These are phyloP conservation scores for Bambusicola thoracicus DNA, from an alignment of 2,113 vertebrate species.

Conservation along the genomic window DNA sequence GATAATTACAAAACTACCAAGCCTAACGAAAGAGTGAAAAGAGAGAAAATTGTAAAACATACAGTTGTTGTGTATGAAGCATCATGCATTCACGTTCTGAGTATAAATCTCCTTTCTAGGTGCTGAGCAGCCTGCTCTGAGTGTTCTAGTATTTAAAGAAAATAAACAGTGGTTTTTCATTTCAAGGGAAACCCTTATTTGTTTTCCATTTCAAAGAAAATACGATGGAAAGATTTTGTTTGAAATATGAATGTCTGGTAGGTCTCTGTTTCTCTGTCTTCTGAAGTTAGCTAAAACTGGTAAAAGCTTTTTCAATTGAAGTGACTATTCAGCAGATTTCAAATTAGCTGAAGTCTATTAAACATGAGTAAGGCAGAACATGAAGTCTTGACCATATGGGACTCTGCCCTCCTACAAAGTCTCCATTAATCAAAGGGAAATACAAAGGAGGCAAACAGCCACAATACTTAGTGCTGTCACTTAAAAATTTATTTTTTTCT, in stretches of 20 bases:
- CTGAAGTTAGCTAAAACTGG: neutral
- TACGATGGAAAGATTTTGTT: neutral
- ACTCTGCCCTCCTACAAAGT: neutral
- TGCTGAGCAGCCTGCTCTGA: neutral
- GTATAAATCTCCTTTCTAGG: neutral
- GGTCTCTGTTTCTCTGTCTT: neutral
- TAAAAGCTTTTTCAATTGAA: neutral
- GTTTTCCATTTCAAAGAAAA: neutral
- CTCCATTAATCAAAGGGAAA: neutral
- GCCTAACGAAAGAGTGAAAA: neutral
- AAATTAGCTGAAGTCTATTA: neutral
- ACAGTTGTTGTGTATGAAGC: neutral
- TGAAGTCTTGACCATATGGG: neutral
- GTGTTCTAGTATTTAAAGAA: accelerated
- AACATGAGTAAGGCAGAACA: neutral
- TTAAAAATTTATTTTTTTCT: neutral
- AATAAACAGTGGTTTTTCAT: neutral
- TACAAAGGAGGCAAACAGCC: neutral
- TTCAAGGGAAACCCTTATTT: neutral
- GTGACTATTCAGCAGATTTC: neutral
- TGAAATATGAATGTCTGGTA: neutral
- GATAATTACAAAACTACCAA: neutral
- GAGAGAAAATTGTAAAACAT: neutral
- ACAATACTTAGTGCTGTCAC: neutral
- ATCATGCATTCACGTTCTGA: neutral